Evolutionary conservation across 2,113 vertebrate genomes (phyloP).

Genomic region (Hystrix brachyura): DNA sequence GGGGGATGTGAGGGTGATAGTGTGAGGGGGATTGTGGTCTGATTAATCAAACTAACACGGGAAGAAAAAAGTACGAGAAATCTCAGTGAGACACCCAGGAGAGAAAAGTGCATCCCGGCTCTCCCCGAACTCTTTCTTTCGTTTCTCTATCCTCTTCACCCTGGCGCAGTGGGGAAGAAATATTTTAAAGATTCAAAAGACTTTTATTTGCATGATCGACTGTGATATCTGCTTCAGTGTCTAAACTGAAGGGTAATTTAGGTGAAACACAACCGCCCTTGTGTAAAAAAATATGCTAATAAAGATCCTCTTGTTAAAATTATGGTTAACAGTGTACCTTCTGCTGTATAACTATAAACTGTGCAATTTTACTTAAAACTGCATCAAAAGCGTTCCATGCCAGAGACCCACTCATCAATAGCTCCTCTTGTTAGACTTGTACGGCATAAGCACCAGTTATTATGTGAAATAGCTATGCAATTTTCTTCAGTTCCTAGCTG

Average conservation of each 20-base stretch:
- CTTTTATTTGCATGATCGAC: conserved; percentile 89
- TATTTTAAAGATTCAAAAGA: conserved; percentile 82
- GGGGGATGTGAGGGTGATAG: background rate
- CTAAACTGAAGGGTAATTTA: conserved; percentile 89
- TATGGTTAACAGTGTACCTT: conserved; percentile 90
- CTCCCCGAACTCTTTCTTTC: conserved; percentile 48
- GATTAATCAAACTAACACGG: background rate
- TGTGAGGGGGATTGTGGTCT: background rate
- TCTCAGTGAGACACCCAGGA: background rate
- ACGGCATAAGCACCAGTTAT: conserved; percentile 90
- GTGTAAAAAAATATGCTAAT: conserved; percentile 89
- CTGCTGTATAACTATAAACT: conserved; percentile 88
- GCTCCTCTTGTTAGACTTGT: conserved; percentile 90
- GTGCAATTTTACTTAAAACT: conserved; percentile 91
- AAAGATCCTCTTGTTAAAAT: conserved; percentile 91
- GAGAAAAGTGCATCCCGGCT: background rate
- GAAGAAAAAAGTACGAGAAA: conserved; percentile 42
- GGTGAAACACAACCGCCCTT: conserved; percentile 90
- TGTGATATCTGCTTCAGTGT: conserved; percentile 87
- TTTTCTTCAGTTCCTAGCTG: conserved; percentile 91
- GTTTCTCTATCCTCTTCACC: conserved; percentile 70
- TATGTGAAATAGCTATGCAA: conserved; percentile 90
- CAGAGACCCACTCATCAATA: conserved; percentile 91
- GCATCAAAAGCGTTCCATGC: conserved; percentile 90
- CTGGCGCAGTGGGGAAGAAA: background rate